Conservation (phyloP, 2,113 vertebrate genomes). For the Motacilla tschutschensis region DNA sequence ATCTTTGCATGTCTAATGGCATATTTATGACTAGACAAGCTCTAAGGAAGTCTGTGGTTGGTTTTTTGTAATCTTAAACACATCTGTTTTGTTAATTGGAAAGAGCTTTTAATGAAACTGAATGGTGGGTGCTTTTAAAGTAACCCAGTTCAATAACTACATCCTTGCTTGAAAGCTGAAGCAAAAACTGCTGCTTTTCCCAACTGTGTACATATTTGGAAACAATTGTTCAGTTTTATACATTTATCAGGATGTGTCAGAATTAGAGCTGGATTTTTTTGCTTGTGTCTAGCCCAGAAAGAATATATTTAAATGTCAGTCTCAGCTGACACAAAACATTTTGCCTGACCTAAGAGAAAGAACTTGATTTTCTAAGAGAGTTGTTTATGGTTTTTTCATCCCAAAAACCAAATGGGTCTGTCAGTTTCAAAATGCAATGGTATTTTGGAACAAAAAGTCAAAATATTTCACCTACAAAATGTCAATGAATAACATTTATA, state of each 20-base stretch:
- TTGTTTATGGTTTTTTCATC: conserved; percentile 44
- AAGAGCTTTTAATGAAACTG: conserved; percentile 27
- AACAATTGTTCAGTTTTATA: conserved; percentile 24
- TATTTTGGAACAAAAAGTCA: conserved; percentile 54
- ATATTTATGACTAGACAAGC: conserved; percentile 45
- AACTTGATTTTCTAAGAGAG: conserved; percentile 29
- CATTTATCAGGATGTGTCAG: conserved; percentile 25
- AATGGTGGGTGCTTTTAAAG: conserved; percentile 33
- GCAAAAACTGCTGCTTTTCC: conserved; percentile 16
- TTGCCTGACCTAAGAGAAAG: conserved; percentile 38
- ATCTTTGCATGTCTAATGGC: conserved; percentile 51
- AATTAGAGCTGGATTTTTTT: conserved; percentile 33
- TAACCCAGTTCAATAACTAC: conserved; percentile 4
- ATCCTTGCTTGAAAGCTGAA: conserved; percentile 23
- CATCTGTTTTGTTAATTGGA: conserved; percentile 49
- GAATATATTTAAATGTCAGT: conserved; percentile 56
- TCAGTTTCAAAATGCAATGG: conserved; percentile 49
- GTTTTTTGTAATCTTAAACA: conserved; percentile 45
- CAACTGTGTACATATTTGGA: background rate
- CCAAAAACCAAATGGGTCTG: conserved; percentile 1
- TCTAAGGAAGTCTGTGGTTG: conserved; percentile 38
- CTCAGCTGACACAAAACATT: conserved; percentile 22
- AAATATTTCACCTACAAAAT: conserved; percentile 60
- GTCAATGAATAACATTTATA: conserved; percentile 48
- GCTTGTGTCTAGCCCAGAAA: background rate